A percentile compares a stretch with the other conserved stretches of the same genome.
phyloP scores from a whole-genome alignment of 2,113 vertebrate genomes.

The Podilymbus podiceps region DNA sequence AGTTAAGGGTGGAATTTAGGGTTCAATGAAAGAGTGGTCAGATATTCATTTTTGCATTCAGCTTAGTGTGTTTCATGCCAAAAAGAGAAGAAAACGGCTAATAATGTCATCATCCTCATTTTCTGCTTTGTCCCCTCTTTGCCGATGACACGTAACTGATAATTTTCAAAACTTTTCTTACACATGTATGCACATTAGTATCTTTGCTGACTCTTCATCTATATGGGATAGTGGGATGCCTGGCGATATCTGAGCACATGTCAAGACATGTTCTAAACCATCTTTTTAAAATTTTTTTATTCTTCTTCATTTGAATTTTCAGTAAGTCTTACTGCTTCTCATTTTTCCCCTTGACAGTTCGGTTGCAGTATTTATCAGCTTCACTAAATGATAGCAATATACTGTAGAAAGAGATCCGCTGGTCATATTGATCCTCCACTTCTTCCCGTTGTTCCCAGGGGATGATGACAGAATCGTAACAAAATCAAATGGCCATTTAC shows the following conservation, averaged over 20 bases:
- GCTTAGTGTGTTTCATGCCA: neutral
- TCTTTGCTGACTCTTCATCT: neutral
- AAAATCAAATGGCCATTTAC: neutral
- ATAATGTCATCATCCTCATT: neutral
- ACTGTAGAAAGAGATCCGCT: neutral
- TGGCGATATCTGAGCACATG: neutral
- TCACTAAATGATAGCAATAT: constrained; percentile 11
- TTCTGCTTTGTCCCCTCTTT: neutral
- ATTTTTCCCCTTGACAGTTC: neutral
- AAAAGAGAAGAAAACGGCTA: neutral
- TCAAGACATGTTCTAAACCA: neutral
- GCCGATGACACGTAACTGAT: neutral
- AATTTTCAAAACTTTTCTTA: neutral
- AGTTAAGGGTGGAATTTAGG: neutral
- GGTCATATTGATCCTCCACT: neutral
- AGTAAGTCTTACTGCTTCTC: neutral
- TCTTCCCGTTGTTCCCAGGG: neutral
- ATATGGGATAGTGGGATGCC: neutral
- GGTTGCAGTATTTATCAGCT: neutral
- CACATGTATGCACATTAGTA: neutral
- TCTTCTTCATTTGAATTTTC: neutral
- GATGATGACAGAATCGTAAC: neutral
- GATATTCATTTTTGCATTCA: neutral
- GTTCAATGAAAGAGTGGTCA: neutral
- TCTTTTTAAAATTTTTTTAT: neutral